A percentile compares a stretch with the other conserved stretches of the same genome.
Evolutionary conservation across 2,888 invertebrate species (phyloP).

Genomic region (Cephus spinipes): DNA sequence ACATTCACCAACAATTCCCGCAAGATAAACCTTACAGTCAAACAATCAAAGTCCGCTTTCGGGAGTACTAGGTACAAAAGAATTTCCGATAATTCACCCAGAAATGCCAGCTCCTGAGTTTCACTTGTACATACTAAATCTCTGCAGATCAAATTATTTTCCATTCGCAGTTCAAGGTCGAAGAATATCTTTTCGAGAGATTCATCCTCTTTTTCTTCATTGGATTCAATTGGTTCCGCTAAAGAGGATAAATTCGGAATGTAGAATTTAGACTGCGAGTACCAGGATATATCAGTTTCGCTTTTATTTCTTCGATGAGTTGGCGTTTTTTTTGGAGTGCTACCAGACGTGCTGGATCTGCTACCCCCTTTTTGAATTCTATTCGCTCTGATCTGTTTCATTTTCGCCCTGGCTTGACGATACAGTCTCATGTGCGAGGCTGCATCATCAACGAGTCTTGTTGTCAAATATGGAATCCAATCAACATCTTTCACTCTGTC

Average conservation of each 20-base stretch:
- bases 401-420: constrained; percentile 77
- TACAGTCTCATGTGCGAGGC: constrained; percentile 90
- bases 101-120: constrained; percentile 78
- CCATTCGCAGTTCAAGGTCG: constrained; percentile 89
- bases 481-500: constrained; percentile 83
- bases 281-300: constrained; percentile 79
- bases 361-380: constrained; percentile 55
- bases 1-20: constrained; percentile 83
- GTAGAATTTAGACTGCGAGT: constrained; percentile 76
- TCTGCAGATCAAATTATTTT: constrained; percentile 81
- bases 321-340: constrained; percentile 66
- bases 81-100: constrained; percentile 86
- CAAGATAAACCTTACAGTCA: constrained; percentile 81
- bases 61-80: constrained; percentile 86
- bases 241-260: constrained; percentile 61
- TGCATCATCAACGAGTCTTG: constrained; percentile 88
- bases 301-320: constrained; percentile 79
- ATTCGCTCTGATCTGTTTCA: constrained; percentile 49
- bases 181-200: constrained; percentile 84
- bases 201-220: constrained; percentile 50
- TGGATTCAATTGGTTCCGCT: constrained; percentile 53
- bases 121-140: constrained; percentile 83
- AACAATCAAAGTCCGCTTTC: constrained; percentile 86
- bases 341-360: constrained; percentile 58
- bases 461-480: constrained; percentile 90